Conservation (phyloP, 30 jellyfish, hydroid and myxozoan genomes). For the Hydractinia echinata region DNA sequence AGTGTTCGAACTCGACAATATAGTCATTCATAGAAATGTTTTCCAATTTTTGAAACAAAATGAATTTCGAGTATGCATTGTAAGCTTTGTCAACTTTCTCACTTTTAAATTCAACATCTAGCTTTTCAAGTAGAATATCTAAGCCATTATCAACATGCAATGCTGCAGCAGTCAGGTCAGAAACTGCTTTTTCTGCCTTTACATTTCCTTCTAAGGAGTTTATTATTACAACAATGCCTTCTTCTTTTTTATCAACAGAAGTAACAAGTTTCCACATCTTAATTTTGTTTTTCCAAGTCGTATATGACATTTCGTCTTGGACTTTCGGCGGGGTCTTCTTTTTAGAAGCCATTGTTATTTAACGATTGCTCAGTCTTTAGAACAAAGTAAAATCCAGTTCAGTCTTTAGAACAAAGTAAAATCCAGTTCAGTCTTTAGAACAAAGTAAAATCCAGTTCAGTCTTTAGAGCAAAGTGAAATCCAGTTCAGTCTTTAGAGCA, state of each 20-base stretch:
- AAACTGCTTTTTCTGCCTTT: not conserved
- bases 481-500: too few relatives aligned
- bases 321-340: not conserved
- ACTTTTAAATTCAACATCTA: not conserved
- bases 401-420: not conserved
- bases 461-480: too few relatives aligned
- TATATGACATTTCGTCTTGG: not conserved
- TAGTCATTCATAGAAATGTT: not conserved
- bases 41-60: not conserved
- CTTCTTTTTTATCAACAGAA: not conserved
- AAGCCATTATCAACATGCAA: not conserved
- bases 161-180: not conserved
- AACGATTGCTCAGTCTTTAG: not conserved
- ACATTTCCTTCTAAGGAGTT: not conserved
- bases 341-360: not conserved
- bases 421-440: too few relatives aligned
- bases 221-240: not conserved
- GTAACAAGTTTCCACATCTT: constrained; percentile 5
- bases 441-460: too few relatives aligned
- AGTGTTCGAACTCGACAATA: constrained; percentile 13
- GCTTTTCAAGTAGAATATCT: not conserved
- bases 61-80: not conserved
- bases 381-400: not conserved
- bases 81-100: not conserved
- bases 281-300: not conserved